A percentile compares a stretch with the other conserved stretches of the same genome.
Evolutionary conservation across 1,140 invertebrate genomes (phyloP).

Genomic region (Homarus americanus): DNA sequence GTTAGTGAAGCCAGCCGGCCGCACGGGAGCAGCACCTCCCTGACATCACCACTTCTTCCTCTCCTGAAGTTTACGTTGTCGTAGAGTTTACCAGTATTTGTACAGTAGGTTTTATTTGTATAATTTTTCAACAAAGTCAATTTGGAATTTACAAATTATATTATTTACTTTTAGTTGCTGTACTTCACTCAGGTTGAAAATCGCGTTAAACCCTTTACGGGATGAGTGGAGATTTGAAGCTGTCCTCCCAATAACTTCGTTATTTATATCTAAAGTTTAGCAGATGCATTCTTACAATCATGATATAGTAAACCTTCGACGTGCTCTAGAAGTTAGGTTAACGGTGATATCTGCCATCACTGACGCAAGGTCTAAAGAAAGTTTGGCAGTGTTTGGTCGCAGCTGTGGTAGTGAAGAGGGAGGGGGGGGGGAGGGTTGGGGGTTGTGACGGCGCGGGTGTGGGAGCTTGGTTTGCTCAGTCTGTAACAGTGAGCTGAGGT

Average conservation of each 20-base stretch:
- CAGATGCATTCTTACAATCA: neutral
- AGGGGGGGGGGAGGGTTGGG: neutral
- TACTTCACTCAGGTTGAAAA: too few relatives aligned
- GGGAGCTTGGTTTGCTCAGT: constrained; percentile 21
- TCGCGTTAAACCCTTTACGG: too few relatives aligned
- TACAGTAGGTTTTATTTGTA: neutral
- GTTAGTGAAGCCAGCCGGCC: neutral
- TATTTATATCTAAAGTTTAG: too few relatives aligned
- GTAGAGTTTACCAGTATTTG: too few relatives aligned
- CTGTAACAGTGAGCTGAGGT: constrained; percentile 30
- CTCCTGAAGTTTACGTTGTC: neutral
- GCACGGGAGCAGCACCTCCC: neutral
- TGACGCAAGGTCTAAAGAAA: constrained; percentile 28
- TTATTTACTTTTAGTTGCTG: too few relatives aligned
- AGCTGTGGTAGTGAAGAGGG: constrained; percentile 9
- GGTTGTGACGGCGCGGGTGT: neutral
- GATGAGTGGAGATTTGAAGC: too few relatives aligned
- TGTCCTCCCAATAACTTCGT: too few relatives aligned
- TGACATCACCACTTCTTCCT: neutral
- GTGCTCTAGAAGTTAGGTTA: constrained; percentile 24
- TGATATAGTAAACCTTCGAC: constrained; percentile 12
- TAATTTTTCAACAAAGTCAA: too few relatives aligned
- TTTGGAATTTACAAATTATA: too few relatives aligned
- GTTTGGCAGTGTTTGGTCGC: constrained; percentile 39
- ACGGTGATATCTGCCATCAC: constrained; percentile 17